Evolutionary conservation across 2,888 invertebrate genomes (phyloP).

Genomic region (Bombyx huttoni): DNA sequence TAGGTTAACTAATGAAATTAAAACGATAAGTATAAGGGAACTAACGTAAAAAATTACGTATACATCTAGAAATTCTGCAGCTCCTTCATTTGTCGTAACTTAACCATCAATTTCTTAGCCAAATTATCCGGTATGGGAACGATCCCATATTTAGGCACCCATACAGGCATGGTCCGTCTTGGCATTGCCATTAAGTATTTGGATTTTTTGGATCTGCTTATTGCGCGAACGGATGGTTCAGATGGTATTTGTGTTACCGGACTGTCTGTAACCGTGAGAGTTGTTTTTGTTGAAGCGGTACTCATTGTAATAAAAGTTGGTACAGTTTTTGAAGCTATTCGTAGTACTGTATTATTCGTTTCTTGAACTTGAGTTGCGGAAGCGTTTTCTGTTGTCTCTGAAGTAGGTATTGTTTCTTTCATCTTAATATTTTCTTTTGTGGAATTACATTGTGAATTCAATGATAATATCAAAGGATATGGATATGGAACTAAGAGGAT

Average conservation of each 20-base stretch:
- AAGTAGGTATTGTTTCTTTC: background rate
- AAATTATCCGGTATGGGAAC: slow-evolving; percentile 40
- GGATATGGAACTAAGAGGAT: slow-evolving; percentile 28
- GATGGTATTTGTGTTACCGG: too few species aligned
- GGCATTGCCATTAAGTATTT: slow-evolving; percentile 26
- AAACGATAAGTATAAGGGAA: too few species aligned
- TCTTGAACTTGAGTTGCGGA: too few species aligned
- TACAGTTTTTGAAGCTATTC: slow-evolving; percentile 3
- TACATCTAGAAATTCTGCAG: slow-evolving; percentile 7
- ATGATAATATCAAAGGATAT: slow-evolving; percentile 17
- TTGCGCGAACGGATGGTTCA: too few species aligned
- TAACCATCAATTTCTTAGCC: slow-evolving; percentile 32
- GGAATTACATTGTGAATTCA: background rate
- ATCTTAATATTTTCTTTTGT: slow-evolving; percentile 1
- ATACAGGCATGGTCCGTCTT: slow-evolving; percentile 28
- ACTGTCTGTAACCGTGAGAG: background rate
- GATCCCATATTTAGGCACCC: slow-evolving; percentile 41
- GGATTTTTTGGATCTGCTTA: slow-evolving; percentile 2
- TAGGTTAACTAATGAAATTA: too few species aligned
- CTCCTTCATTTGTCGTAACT: slow-evolving; percentile 21
- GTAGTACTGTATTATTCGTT: background rate
- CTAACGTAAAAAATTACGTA: background rate
- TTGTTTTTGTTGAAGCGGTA: slow-evolving; percentile 1
- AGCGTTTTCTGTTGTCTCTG: background rate
- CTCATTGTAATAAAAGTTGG: background rate